A percentile compares a stretch with the other conserved stretches of the same genome.
Conservation (phyloP, 2,888 invertebrate genomes). For the Trachelus troglodyta region DNA sequence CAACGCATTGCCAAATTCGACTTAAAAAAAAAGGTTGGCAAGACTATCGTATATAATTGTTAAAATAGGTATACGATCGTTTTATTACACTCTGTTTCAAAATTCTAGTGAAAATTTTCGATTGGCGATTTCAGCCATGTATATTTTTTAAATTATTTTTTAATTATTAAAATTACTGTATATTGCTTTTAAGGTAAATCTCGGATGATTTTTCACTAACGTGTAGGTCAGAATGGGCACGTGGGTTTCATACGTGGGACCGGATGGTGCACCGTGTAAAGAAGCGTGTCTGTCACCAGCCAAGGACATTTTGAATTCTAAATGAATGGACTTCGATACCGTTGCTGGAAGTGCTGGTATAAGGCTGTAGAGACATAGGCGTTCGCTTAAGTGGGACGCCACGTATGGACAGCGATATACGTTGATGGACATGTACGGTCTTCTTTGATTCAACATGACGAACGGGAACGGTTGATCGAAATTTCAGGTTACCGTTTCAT, state of each 20-base stretch:
- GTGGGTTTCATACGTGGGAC: constrained; percentile 1
- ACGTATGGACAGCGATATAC: constrained; percentile 45
- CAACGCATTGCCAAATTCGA: not conserved
- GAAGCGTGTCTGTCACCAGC: constrained; percentile 27
- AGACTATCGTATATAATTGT: not conserved
- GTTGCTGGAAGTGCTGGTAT: constrained; percentile 32
- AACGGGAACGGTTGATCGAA: not conserved
- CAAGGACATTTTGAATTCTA: constrained; percentile 53
- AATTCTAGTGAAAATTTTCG: not conserved
- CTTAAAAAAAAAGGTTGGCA: not conserved
- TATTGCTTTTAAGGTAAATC: not conserved
- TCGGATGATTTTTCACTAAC: not conserved
- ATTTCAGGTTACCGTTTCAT: not conserved
- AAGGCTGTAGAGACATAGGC: constrained; percentile 30
- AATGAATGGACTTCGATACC: constrained; percentile 52
- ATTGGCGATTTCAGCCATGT: not conserved
- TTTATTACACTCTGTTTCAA: not conserved
- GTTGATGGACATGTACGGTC: constrained; percentile 53
- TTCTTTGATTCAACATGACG: constrained; percentile 25
- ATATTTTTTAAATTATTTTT: too few relatives aligned
- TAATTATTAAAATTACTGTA: not conserved
- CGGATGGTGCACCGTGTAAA: constrained; percentile 3
- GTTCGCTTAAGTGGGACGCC: constrained; percentile 51
- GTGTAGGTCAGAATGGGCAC: not conserved
- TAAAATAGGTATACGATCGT: not conserved